Conservation (phyloP, 1,140 invertebrate species). For the Bombus soroeensis region DNA sequence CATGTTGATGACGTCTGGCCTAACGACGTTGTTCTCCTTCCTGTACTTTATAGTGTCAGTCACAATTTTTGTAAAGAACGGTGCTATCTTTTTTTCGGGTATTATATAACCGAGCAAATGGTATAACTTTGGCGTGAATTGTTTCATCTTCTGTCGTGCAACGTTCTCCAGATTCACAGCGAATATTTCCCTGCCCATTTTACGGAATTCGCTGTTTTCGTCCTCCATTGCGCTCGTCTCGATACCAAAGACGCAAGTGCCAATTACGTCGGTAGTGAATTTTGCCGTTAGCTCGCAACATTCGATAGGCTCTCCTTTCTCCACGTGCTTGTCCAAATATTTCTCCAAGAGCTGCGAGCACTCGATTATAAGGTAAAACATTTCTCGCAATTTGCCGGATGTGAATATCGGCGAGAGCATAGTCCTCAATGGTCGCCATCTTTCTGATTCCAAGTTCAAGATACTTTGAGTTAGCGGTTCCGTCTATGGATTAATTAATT, state of each 20-base stretch:
- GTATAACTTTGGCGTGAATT: background rate
- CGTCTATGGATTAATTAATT: background rate
- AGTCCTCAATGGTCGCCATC: conserved; percentile 82
- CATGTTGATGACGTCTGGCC: conserved; percentile 79
- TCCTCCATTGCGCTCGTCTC: conserved; percentile 81
- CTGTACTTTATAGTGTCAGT: background rate
- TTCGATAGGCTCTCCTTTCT: conserved; percentile 74
- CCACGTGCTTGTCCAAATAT: conserved; percentile 71
- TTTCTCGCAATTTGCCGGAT: conserved; percentile 66
- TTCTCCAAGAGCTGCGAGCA: conserved; percentile 74
- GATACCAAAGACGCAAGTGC: conserved; percentile 69
- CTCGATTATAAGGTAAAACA: conserved; percentile 72
- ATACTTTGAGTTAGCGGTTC: conserved; percentile 74
- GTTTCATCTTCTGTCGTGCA: conserved; percentile 29
- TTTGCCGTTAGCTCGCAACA: conserved; percentile 80
- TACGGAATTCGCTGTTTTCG: conserved; percentile 80
- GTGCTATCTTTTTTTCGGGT: background rate
- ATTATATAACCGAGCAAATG: background rate
- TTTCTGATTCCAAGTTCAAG: conserved; percentile 71
- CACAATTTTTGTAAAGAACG: background rate
- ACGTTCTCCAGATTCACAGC: conserved; percentile 43
- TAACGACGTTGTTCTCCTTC: background rate
- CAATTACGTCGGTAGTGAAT: conserved; percentile 83
- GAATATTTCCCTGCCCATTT: conserved; percentile 73
- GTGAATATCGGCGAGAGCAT: conserved; percentile 78